These are phyloP conservation scores for Pristis pectinata DNA, from an alignment of 2,797 vertebrate species.

Conservation along the genomic window DNA sequence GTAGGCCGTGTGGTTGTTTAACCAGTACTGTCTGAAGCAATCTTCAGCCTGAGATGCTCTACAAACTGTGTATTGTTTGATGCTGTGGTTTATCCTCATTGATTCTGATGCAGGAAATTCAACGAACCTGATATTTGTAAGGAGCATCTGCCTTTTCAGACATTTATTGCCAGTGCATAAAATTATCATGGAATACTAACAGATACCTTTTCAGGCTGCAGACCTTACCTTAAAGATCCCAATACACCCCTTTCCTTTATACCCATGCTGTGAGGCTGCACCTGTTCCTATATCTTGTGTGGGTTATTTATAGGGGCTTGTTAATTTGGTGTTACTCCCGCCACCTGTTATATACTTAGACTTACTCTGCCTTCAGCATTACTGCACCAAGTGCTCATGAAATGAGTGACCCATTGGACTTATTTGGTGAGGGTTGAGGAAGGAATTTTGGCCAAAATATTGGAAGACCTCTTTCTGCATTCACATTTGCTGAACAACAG, in stretches of 20 bases:
- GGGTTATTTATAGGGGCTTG: not conserved
- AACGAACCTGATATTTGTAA: not conserved
- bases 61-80: not conserved
- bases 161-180: not conserved
- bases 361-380: not conserved
- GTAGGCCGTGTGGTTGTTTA: not conserved
- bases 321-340: not conserved
- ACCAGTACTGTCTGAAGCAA: not conserved
- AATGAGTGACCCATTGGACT: not conserved
- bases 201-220: no score
- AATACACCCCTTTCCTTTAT: not conserved
- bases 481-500: not conserved
- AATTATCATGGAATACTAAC: not conserved
- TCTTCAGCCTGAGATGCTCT: not conserved
- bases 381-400: not conserved
- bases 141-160: not conserved
- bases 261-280: not conserved
- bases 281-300: not conserved
- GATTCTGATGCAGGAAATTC: not conserved
- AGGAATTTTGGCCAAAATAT: not conserved
- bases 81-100: not conserved
- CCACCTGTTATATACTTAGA: no score
- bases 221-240: not conserved
- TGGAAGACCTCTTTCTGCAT: not conserved
- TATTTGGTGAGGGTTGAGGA: not conserved